Percentiles rank a stretch among this genome's conserved stretches.
Conservation (phyloP, 2,888 invertebrate species). For the Maniola hyperantus region DNA sequence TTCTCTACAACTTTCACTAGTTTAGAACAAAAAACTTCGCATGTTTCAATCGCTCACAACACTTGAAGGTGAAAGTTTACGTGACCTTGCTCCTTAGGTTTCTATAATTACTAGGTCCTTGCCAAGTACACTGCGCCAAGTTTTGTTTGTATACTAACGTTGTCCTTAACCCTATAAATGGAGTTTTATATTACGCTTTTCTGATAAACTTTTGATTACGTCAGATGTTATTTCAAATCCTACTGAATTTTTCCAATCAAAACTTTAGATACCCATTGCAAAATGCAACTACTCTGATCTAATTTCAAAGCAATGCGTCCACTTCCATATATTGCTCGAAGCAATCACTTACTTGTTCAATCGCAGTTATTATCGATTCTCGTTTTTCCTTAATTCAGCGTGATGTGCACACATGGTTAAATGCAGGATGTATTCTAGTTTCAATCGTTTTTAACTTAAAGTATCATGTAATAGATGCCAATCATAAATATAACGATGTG, state of each 20-base stretch:
- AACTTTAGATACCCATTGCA: neutral
- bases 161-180: neutral
- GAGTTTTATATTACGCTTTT: neutral
- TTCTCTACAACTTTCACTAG: constrained; percentile 29
- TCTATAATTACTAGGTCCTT: constrained; percentile 37
- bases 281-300: neutral
- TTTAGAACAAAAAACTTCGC: constrained; percentile 37
- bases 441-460: constrained; percentile 9
- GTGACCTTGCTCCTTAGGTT: constrained; percentile 52
- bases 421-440: constrained; percentile 9
- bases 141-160: constrained; percentile 15
- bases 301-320: constrained; percentile 10
- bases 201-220: neutral
- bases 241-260: neutral
- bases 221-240: neutral
- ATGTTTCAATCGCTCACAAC: constrained; percentile 39
- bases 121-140: constrained; percentile 32
- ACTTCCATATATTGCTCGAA: constrained; percentile 1
- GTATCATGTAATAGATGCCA: neutral
- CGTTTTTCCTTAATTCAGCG: neutral
- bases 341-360: neutral
- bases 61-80: constrained; percentile 55
- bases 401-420: constrained; percentile 1
- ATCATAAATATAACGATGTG: neutral
- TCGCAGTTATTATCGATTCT: constrained; percentile 5